phyloP scores from a whole-genome alignment of 1,140 invertebrate species.

The Ostrea edulis region DNA sequence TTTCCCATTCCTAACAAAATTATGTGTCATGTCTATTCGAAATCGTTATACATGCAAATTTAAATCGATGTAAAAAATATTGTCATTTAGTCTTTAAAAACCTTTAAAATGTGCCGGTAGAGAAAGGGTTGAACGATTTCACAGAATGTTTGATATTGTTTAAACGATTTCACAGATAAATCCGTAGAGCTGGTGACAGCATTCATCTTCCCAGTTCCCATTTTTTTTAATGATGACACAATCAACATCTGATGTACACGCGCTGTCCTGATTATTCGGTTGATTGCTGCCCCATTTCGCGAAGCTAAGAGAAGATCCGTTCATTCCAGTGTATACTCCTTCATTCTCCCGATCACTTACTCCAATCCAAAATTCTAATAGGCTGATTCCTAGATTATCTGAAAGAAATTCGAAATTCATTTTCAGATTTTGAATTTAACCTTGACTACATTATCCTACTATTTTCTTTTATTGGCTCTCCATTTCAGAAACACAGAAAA shows the following conservation, averaged over 20 bases:
- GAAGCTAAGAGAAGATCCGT: neutral
- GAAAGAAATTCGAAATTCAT: neutral
- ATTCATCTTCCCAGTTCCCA: neutral
- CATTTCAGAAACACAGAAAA: no score
- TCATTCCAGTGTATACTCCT: neutral
- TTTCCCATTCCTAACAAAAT: no score
- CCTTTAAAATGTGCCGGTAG: no score
- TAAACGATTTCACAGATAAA: constrained; percentile 14
- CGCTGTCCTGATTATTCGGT: neutral
- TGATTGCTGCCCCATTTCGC: neutral
- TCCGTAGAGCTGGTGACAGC: neutral
- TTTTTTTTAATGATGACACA: neutral
- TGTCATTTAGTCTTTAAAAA: no score
- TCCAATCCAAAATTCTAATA: neutral
- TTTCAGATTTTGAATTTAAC: no score
- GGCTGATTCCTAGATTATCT: neutral
- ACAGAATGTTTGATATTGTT: neutral
- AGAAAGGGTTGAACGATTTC: no score
- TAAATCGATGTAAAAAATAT: no score
- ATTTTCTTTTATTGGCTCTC: no score
- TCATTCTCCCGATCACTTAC: neutral
- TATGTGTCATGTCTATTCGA: no score
- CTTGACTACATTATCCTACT: no score
- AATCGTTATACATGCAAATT: no score
- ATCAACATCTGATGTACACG: neutral